A percentile compares a stretch with the other conserved stretches of the same genome.
phyloP scores from a whole-genome alignment of 2,888 invertebrate species.

The Quadroppia sp. region DNA sequence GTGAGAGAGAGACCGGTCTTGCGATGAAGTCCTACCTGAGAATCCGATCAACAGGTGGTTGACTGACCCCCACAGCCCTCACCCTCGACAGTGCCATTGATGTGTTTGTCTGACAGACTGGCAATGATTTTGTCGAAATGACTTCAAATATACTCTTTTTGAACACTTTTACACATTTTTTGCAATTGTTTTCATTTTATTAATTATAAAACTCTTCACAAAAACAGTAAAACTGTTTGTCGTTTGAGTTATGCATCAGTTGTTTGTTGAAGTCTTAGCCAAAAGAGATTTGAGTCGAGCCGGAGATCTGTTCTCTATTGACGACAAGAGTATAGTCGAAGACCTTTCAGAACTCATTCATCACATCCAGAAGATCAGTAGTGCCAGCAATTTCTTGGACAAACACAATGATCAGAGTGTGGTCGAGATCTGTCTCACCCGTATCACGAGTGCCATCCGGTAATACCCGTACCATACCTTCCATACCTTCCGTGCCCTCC shows the following conservation, averaged over 20 bases:
- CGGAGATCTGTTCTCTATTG: constrained; percentile 82
- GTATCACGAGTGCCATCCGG: constrained; percentile 83
- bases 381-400: constrained; percentile 72
- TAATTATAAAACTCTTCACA: neutral
- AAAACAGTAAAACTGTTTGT: neutral
- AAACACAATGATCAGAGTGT: constrained; percentile 90
- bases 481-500: no score
- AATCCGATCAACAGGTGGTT: constrained; percentile 35
- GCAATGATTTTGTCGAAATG: constrained; percentile 2
- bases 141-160: neutral
- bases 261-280: constrained; percentile 82
- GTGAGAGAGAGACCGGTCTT: constrained; percentile 25
- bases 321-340: constrained; percentile 77
- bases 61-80: constrained; percentile 22
- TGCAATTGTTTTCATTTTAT: constrained; percentile 11
- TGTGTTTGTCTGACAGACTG: neutral
- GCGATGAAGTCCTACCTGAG: constrained; percentile 17
- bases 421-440: constrained; percentile 87
- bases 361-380: constrained; percentile 66
- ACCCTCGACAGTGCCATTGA: constrained; percentile 2
- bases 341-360: constrained; percentile 78
- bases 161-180: neutral
- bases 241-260: constrained; percentile 68
- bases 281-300: constrained; percentile 82
- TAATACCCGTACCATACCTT: no score